Base-by-base conservation (phyloP, 2,113 vertebrate genomes). In the Proteles cristata region DNA sequence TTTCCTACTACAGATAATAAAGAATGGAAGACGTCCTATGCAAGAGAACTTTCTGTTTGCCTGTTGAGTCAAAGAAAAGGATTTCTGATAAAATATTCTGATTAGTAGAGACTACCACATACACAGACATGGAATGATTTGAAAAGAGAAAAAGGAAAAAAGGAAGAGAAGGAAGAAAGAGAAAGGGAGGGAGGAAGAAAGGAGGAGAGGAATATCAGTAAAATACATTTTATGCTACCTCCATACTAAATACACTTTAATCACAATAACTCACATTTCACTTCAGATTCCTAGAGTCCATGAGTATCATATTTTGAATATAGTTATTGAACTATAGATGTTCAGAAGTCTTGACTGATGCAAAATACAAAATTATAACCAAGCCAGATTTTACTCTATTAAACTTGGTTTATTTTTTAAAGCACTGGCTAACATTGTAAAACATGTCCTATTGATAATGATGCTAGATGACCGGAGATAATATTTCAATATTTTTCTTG, bases 161-260 rank as follows among this genome's bases (percentile, higher is more conserved):
- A 15, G 21, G 12, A 8, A 83, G 23, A 23, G 8, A 11, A 3
- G 5, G 3, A 66, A 25, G 31, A 12, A 43, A 43, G 11, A 26
- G 1, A 50, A 33, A 4, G 4, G 63, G 28, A 7, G 5, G 26
- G 17, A 11, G 5, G 3, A 5, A 17, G 33, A 10, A 4, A 33
- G 1, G 17, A 65, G 58, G 8, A 65, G 21, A 1, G 28, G 74
- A 93, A 77, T 82, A 81, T 39, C 25, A 93, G 86, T 61, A 76
- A 85, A 91, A 93, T n/a, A 65, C 7, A 68, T 45, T 93, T 74
- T 31, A 92, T 92, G 79, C 17, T 92, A 88, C n/a, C 11, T 93
- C 14, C 58, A 65, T 23, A 69, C 8, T 83, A 45, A 83, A 81
- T 58, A 77, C 43, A 14, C 7, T 73, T 58, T 26, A 90, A 66